Percentiles rank a stretch among this genome's conserved stretches.
phyloP scores from a whole-genome alignment of 1,140 invertebrate species.

The Penaeus vannamei region DNA sequence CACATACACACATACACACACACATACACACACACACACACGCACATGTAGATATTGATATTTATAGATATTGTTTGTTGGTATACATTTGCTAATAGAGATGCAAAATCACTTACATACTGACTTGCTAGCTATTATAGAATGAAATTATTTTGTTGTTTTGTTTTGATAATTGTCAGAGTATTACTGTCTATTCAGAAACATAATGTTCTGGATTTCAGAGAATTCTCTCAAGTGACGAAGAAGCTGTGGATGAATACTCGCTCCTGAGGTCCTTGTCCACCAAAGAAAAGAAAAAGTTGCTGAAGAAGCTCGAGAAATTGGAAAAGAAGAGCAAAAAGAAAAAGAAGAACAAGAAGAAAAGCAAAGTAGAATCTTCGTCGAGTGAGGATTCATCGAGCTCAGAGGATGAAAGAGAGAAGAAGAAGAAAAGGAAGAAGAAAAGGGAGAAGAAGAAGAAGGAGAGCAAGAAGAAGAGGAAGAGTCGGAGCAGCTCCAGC shows the following conservation, averaged over 20 bases:
- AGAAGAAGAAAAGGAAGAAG: conserved; percentile 66
- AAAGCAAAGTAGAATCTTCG: conserved; percentile 60
- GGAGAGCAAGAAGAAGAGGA: conserved; percentile 40
- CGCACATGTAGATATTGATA: too few relatives aligned
- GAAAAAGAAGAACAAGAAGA: conserved; percentile 75
- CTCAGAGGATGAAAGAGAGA: conserved; percentile 68
- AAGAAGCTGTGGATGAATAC: conserved; percentile 78
- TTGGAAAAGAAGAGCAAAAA: conserved; percentile 76
- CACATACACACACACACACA: too few relatives aligned
- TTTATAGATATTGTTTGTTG: too few relatives aligned
- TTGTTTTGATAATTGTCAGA: neutral
- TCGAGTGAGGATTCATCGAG: conserved; percentile 66
- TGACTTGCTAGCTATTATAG: too few relatives aligned
- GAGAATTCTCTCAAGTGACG: conserved; percentile 71
- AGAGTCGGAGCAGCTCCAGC: conserved; percentile 16
- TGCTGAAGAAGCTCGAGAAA: conserved; percentile 87
- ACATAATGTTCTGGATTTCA: conserved; percentile 60
- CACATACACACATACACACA: too few relatives aligned
- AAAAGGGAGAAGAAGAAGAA: conserved; percentile 64
- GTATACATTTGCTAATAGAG: too few relatives aligned
- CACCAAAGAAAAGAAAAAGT: conserved; percentile 90
- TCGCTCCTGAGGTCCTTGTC: conserved; percentile 86
- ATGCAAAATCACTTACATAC: too few relatives aligned
- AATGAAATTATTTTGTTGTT: too few relatives aligned
- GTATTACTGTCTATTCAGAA: conserved; percentile 33